Evolutionary conservation across 2,113 vertebrate genomes (phyloP).

Genomic region (Falco punctatus): DNA sequence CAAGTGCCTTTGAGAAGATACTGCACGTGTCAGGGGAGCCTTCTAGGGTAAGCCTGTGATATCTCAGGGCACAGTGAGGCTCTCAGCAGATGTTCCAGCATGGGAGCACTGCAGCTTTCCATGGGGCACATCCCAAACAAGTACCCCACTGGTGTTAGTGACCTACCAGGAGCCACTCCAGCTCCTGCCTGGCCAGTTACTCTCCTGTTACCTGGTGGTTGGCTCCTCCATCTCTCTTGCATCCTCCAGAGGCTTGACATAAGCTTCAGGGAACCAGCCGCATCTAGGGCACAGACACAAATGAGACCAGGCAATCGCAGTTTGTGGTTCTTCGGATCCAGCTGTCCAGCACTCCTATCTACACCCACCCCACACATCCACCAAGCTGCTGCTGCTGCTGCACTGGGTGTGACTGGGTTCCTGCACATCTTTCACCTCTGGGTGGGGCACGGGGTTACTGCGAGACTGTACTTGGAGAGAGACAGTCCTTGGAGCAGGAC

Average conservation of each 20-base stretch:
- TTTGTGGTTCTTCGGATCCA: not conserved
- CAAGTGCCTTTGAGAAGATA: not conserved
- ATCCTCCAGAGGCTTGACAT: constrained; percentile 81
- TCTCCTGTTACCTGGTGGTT: constrained; percentile 41
- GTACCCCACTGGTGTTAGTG: not conserved
- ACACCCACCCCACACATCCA: not conserved
- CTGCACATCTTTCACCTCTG: not conserved
- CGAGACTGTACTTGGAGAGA: not conserved
- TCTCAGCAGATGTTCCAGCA: not conserved
- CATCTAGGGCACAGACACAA: constrained; percentile 74
- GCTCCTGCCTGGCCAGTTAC: not conserved
- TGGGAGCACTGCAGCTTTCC: not conserved
- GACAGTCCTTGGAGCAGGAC: not conserved
- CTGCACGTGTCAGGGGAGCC: not conserved
- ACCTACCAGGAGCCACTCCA: not conserved
- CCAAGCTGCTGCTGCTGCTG: not conserved
- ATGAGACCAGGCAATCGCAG: not conserved
- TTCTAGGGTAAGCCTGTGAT: not conserved
- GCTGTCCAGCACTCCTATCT: not conserved
- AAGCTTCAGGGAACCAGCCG: constrained; percentile 96
- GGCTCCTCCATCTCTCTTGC: constrained; percentile 37
- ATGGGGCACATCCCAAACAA: not conserved
- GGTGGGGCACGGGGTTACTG: not conserved
- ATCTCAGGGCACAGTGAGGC: not conserved
- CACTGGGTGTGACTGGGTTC: not conserved